Conservation (phyloP, 1,140 invertebrate species). For the Cecropterus lyciades region DNA sequence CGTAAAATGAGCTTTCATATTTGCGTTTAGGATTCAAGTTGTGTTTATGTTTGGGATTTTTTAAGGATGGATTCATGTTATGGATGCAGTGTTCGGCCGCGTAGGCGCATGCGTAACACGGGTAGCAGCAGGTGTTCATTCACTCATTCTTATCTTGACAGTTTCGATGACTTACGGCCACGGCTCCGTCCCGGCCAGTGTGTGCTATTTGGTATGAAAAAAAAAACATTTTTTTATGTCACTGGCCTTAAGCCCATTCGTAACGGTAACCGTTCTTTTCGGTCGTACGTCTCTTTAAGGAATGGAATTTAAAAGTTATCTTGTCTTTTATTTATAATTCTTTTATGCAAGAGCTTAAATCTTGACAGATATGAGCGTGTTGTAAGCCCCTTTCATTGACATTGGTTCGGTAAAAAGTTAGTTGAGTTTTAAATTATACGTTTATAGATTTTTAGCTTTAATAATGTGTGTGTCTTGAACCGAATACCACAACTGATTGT, state of each 20-base stretch:
- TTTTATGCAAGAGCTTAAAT: conserved; percentile 61
- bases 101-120: conserved; percentile 79
- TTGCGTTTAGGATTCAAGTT: conserved; percentile 49
- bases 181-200: conserved; percentile 60
- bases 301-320: conserved; percentile 70
- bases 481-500: not conserved
- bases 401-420: conserved; percentile 25
- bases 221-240: conserved; percentile 74
- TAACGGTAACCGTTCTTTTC: conserved; percentile 77
- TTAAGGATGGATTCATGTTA: conserved; percentile 59
- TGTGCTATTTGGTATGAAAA: conserved; percentile 71
- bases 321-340: conserved; percentile 61
- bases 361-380: conserved; percentile 60
- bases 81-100: conserved; percentile 47
- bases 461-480: not conserved
- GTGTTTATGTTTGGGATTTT: conserved; percentile 34
- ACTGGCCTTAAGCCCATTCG: conserved; percentile 74
- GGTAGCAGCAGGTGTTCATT: conserved; percentile 81
- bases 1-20: conserved; percentile 50
- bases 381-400: conserved; percentile 28
- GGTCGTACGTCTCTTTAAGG: conserved; percentile 61
- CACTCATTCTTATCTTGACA: conserved; percentile 83
- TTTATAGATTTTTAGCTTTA: conserved; percentile 13
- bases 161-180: conserved; percentile 80
- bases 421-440: conserved; percentile 7